These are phyloP conservation scores for Seriola quinqueradiata DNA, from an alignment of 2,113 vertebrate genomes.

Conservation along the genomic window DNA sequence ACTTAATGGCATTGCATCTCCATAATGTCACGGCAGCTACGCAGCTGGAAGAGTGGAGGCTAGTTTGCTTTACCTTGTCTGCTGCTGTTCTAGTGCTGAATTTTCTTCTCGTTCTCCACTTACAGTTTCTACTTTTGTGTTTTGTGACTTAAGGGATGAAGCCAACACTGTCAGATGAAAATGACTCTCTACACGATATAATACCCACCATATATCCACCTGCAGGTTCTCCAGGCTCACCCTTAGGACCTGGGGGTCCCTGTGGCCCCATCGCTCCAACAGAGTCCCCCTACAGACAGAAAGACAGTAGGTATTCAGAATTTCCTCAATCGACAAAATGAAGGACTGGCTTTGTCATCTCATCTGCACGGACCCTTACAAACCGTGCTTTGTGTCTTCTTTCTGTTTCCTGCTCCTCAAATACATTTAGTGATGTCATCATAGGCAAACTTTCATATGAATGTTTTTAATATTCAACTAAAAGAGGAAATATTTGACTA, in stretches of 20 bases:
- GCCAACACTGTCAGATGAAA: slow-evolving; percentile 23
- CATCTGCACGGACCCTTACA: neutral
- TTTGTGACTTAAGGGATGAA: slow-evolving; percentile 7
- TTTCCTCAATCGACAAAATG: neutral
- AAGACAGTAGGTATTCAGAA: slow-evolving; percentile 31
- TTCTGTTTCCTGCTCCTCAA: neutral
- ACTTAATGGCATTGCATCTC: slow-evolving; percentile 65
- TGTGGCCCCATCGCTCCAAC: slow-evolving; percentile 87
- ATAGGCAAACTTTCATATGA: neutral
- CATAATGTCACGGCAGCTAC: slow-evolving; percentile 47
- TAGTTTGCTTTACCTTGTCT: slow-evolving; percentile 37
- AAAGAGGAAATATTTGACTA: neutral
- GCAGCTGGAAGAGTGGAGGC: slow-evolving; percentile 28
- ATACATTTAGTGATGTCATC: neutral
- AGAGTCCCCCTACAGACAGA: slow-evolving; percentile 88
- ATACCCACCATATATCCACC: slow-evolving; percentile 76
- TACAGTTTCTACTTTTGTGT: slow-evolving; percentile 14
- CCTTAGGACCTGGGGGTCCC: slow-evolving; percentile 92
- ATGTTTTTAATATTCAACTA: neutral
- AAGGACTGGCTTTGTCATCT: slow-evolving; percentile 18
- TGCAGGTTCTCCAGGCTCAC: slow-evolving; percentile 90
- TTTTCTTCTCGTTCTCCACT: slow-evolving; percentile 1
- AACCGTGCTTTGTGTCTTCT: neutral
- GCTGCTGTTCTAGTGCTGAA: slow-evolving; percentile 12
- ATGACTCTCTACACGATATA: slow-evolving; percentile 16